Percentiles rank a stretch among this genome's conserved stretches.
These are phyloP conservation scores for Opisthograptis luteolata DNA, from an alignment of 2,888 invertebrate genomes.

Conservation along the genomic window DNA sequence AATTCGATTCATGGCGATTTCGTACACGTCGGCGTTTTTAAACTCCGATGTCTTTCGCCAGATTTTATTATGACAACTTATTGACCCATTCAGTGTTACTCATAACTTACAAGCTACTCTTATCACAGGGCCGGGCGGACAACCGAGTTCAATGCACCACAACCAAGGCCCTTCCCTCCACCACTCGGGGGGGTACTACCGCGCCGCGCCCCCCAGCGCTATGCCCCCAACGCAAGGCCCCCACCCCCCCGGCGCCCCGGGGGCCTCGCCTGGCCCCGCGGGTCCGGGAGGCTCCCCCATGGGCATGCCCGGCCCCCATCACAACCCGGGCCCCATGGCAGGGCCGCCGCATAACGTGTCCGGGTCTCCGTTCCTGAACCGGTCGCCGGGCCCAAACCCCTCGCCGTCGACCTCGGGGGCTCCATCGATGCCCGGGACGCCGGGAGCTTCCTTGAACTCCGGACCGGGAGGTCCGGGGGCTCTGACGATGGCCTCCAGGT, in stretches of 20 bases:
- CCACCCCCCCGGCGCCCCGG: slow-evolving; percentile 44
- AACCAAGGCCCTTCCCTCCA: slow-evolving; percentile 27
- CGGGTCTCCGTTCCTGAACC: slow-evolving; percentile 25
- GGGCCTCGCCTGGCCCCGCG: slow-evolving; percentile 18
- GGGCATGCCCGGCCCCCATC: slow-evolving; percentile 25
- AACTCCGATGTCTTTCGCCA: too few species aligned
- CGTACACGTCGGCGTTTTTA: too few species aligned
- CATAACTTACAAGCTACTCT: background rate
- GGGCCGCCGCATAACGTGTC: background rate
- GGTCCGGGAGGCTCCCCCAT: slow-evolving; percentile 11
- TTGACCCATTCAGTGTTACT: too few species aligned
- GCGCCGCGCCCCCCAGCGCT: slow-evolving; percentile 33
- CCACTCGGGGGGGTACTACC: slow-evolving; percentile 32
- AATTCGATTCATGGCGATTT: too few species aligned
- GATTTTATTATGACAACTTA: background rate
- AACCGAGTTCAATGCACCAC: slow-evolving; percentile 35
- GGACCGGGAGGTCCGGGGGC: slow-evolving; percentile 1
- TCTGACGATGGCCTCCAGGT: slow-evolving; percentile 12
- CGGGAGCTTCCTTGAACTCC: background rate
- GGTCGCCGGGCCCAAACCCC: slow-evolving; percentile 37
- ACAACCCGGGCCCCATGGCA: slow-evolving; percentile 24
- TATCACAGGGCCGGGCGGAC: slow-evolving; percentile 22
- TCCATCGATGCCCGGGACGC: slow-evolving; percentile 1
- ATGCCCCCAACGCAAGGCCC: slow-evolving; percentile 4
- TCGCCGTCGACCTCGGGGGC: slow-evolving; percentile 11